phyloP scores from a whole-genome alignment of 1,140 invertebrate species.

The Pteromalus puparum region DNA sequence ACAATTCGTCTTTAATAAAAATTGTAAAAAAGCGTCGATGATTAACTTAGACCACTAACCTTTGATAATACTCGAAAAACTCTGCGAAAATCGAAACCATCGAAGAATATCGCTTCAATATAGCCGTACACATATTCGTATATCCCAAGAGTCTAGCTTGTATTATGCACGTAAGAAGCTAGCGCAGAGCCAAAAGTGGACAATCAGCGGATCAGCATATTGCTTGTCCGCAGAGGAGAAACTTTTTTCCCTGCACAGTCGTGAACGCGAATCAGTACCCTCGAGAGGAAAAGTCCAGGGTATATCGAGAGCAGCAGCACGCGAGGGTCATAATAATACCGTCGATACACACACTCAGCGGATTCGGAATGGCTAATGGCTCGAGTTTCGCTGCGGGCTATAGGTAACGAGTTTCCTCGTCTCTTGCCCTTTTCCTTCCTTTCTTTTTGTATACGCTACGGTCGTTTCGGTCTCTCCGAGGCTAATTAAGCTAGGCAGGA shows the following conservation, averaged over 20 bases:
- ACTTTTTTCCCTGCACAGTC: background rate
- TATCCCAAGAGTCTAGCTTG: background rate
- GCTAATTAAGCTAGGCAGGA: constrained; percentile 35
- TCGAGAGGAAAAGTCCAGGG: background rate
- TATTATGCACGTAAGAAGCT: background rate
- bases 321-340: background rate
- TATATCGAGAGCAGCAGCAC: background rate
- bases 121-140: no score
- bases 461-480: background rate
- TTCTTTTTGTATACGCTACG: background rate
- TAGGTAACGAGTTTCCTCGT: constrained; percentile 31
- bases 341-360: constrained; percentile 25
- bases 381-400: background rate
- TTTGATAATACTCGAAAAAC: no score
- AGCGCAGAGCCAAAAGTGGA: background rate
- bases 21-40: no score
- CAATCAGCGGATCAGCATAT: background rate
- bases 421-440: background rate
- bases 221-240: background rate
- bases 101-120: no score
- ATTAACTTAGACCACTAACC: no score
- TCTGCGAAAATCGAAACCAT: no score
- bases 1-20: no score
- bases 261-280: background rate
- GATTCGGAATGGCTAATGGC: constrained; percentile 35